Conservation (phyloP, 2,113 vertebrate genomes). For the Tenebrosternarchus preto region DNA sequence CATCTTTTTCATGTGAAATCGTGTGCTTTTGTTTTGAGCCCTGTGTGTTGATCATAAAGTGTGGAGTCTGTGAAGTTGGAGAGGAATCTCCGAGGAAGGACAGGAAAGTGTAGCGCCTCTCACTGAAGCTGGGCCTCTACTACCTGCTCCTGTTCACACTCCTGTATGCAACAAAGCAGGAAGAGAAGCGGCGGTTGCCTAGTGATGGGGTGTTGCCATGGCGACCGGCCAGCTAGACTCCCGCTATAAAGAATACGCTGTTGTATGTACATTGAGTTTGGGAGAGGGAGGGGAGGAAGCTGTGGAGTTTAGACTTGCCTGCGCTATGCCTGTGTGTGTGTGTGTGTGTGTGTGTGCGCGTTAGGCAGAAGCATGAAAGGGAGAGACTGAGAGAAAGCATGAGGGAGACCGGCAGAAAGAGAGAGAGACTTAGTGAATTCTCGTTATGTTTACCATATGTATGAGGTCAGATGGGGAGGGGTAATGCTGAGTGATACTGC, state of each 20-base stretch:
- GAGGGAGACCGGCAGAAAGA: slow-evolving; percentile 55
- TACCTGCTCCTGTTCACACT: slow-evolving; percentile 49
- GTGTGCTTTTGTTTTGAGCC: no score
- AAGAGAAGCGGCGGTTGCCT: slow-evolving; percentile 78
- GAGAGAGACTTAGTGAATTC: slow-evolving; percentile 66
- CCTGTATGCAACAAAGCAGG: slow-evolving; percentile 61
- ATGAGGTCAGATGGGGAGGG: slow-evolving; percentile 75
- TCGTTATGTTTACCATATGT: slow-evolving; percentile 85
- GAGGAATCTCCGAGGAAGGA: no score
- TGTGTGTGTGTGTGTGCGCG: slow-evolving; percentile 17
- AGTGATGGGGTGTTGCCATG: slow-evolving; percentile 81
- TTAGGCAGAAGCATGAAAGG: slow-evolving; percentile 28
- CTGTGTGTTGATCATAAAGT: no score
- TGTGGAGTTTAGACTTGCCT: slow-evolving; percentile 53
- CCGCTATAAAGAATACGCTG: slow-evolving; percentile 75
- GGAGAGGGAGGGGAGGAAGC: slow-evolving; percentile 51
- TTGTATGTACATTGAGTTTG: slow-evolving; percentile 75
- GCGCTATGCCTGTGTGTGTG: slow-evolving; percentile 35
- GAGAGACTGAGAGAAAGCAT: slow-evolving; percentile 26
- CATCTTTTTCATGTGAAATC: no score
- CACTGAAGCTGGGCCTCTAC: slow-evolving; percentile 35
- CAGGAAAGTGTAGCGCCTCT: no score
- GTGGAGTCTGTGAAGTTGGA: no score
- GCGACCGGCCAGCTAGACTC: slow-evolving; percentile 76
- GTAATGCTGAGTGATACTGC: slow-evolving; percentile 69